These are phyloP conservation scores for Diplogasteroides magnus DNA, from an alignment of 1,140 invertebrate genomes.

Conservation along the genomic window DNA sequence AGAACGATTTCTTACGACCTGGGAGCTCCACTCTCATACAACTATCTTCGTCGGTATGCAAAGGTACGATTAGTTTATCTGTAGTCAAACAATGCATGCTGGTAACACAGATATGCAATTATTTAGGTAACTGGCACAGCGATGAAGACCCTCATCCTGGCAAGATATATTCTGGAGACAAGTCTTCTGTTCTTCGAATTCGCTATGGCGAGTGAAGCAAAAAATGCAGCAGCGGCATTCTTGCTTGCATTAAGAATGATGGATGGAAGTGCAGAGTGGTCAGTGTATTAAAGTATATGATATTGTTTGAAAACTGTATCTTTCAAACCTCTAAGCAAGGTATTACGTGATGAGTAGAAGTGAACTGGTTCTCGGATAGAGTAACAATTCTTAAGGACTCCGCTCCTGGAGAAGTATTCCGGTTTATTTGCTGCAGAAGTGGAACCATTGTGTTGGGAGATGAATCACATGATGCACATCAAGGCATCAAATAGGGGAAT, in stretches of 20 bases:
- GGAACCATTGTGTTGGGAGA: conserved; percentile 65
- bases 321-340: no score
- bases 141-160: conserved; percentile 86
- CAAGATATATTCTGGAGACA: conserved; percentile 84
- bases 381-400: no score
- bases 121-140: no score
- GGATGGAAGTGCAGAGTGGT: conserved; percentile 59
- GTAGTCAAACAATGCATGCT: no score
- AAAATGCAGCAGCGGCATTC: conserved; percentile 77
- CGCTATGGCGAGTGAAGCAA: conserved; percentile 73
- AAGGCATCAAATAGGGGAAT: conserved; percentile 62
- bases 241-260: conserved; percentile 77
- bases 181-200: conserved; percentile 85
- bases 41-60: conserved; percentile 87
- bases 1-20: conserved; percentile 79
- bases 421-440: conserved; percentile 75
- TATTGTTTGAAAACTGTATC: no score
- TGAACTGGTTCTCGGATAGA: no score
- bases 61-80: conserved; percentile 45
- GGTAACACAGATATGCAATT: conserved; percentile 13
- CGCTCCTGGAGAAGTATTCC: conserved; percentile 77
- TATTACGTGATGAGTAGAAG: no score
- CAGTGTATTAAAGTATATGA: no score
- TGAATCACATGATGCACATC: conserved; percentile 72
- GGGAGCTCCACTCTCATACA: conserved; percentile 89